Base-by-base conservation (phyloP, 2,888 invertebrate species). In the Temnothorax ravouxi region DNA sequence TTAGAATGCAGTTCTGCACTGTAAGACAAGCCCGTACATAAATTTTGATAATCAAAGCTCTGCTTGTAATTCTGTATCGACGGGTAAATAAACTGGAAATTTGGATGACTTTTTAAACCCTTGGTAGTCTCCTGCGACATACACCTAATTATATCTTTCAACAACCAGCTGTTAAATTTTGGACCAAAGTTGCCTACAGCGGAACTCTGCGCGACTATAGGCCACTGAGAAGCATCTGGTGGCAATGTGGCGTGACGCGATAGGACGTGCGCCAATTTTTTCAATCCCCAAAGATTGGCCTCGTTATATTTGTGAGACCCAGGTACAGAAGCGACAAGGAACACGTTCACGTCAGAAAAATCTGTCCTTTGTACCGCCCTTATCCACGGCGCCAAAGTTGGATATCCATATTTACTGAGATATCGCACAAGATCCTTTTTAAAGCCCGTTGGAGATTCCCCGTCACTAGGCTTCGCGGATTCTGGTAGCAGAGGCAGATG, bases 1-100 rank as follows among this genome's bases (percentile, higher is more conserved):
- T 98, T 99, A 21, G 96, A 95, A 92, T 99, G 98, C 0, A 96
- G 96, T 34, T 96, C 96, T 18, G 96, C 96, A 0, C 96, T 96
- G 94, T 99, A 99, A 0, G 99, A 99, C 5, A 99, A 95, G 91
- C n/a, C n/a, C n/a, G n/a, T n/a, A 0, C 99, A 99, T 6, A 98
- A 98, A 54, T 97, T 95, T 69, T 97, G 96, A 0, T 98, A 98
- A 93, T 99, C 99, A 92, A 98, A 97, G 86, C 99, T 98, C 3
- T 95, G 96, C 56, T 97, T 96, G 0, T 99, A 99, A 95, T 99
- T 98, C n/a, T 97, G 96, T 92, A 97, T 96, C 67, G 96, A 96
- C 0, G 98, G 98, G 94, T 97, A 99, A 66, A 99, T 95, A 94
- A 97, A 95, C 81, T 96, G 96, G 41, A 97, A 96, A 44, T 95